Evolutionary conservation across 2,888 invertebrate species (phyloP), one percentile per base, ranked within the genome.

Genomic region (Pseudoips prasinana): DNA sequence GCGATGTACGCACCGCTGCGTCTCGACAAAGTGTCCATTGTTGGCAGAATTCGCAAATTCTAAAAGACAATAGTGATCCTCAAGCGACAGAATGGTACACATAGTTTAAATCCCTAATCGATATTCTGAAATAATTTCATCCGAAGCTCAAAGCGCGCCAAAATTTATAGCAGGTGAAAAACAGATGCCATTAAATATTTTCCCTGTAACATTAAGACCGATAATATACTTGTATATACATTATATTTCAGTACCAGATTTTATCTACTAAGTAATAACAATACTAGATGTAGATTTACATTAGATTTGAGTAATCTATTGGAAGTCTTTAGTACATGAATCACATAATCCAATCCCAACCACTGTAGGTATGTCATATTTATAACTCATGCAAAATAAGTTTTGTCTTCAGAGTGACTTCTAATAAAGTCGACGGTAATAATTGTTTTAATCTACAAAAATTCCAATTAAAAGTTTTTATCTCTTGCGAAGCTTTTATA

Each of bases 381-480:
- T 14, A 14, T 14, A 14, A 14, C 14, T 14, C 14, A 14, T 14
- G 5, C 5, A 14, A 14, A 14, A 46, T 64, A 62, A 67, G 72
- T 65, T 65, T 66, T 3, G 3, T 20, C 64, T 66, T 69, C 46
- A 36, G 48, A 46, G 46, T 57, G 57, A 67, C 60, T 70, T 67
- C 53, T 64, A 60, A 69, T 63, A 65, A 73, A 69, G 64, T 74
- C 63, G 45, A 47, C 56, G 50, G 64, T 69, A 69, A 73, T 79
- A 76, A 82, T 77, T 80, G 73, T 79, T 80, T 75, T 76, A 80
- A 80, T 79, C 77, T 72, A 69, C 73, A 67, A 74, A 80, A 78
- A 75, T 64, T 73, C 73, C 74, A 81, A 79, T 82, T 77, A 80
- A 83, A 82, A 78, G 67, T 80, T 82, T 73, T 74, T 77, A 73